Evolutionary conservation across 1,140 invertebrate species (phyloP).

Genomic region (Philaenus spumarius): DNA sequence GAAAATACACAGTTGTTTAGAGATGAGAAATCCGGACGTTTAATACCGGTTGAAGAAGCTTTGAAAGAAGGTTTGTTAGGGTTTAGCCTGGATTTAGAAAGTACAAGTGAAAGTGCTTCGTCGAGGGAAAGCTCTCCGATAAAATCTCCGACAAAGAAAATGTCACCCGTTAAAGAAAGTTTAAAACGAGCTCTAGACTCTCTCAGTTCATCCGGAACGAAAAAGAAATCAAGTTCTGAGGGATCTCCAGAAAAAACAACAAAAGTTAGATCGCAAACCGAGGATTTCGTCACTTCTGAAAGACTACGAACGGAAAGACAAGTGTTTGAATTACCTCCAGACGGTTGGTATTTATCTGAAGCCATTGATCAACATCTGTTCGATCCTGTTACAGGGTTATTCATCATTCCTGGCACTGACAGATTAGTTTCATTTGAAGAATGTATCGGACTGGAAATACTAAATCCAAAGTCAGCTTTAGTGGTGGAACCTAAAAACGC

Average conservation of each 20-base stretch:
- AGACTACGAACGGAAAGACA: constrained; percentile 41
- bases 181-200: constrained; percentile 18
- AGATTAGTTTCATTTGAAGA: constrained; percentile 79
- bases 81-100: constrained; percentile 48
- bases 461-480: constrained; percentile 70
- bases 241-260: constrained; percentile 15
- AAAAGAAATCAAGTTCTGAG: background rate
- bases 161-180: constrained; percentile 36
- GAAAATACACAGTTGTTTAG: constrained; percentile 68
- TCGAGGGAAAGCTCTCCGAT: constrained; percentile 33
- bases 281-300: constrained; percentile 35
- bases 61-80: constrained; percentile 58
- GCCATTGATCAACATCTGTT: constrained; percentile 71
- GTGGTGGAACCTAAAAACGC: constrained; percentile 68
- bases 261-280: constrained; percentile 7
- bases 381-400: constrained; percentile 72
- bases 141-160: constrained; percentile 34
- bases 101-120: constrained; percentile 33
- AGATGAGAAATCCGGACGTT: constrained; percentile 66
- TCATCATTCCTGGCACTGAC: constrained; percentile 82
- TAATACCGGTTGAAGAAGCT: constrained; percentile 75
- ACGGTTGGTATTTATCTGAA: constrained; percentile 71
- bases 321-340: constrained; percentile 65
- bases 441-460: constrained; percentile 75
- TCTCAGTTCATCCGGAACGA: constrained; percentile 6